Evolutionary conservation across 2,888 invertebrate species (phyloP), one percentile per base, ranked within the genome.

Genomic region (Phasia obesa): DNA sequence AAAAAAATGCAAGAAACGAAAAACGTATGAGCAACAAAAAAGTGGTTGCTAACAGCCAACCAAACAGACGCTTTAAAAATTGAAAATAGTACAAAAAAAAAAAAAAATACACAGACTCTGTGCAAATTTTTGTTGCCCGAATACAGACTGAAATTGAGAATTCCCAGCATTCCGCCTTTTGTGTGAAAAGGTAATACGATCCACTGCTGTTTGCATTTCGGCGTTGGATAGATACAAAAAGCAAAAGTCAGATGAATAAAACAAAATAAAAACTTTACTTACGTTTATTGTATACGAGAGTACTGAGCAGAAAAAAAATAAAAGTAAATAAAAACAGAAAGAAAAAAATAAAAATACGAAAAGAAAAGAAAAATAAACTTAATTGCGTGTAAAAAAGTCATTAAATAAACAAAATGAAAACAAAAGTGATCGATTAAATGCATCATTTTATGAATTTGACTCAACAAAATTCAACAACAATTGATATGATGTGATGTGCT

Each of bases 371-470:
- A 71, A 60, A 77, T 35, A 60, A 78, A 67, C 35, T 77, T 81
- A 74, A 84, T 81, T 74, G 82, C 71, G 76, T 74, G 73, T 71
- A 80, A 74, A 77, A 77, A 81, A 64, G 67, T 69, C 69, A 73
- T 84, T 80, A 81, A 74, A 73, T 69, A 81, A 80, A 84, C 67
- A 76, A 67, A 73, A 83, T 64, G 80, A 73, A 80, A 82, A 73
- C 69, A 77, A 76, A 81, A 81, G 81, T 81, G 84, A 84, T 85
- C 85, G 86, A 86, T 85, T 85, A 85, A 85, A 85, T 81, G 84
- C 85, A 86, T 85, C 84, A 67, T 65, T 67, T 67, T 77, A 78
- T 80, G 21, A 64, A 25, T 53, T 55, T 69, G 44, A 44, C 62
- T 55, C 13, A 53, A 44, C 2, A 49, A 51, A 73, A 55, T 57